These are phyloP conservation scores for Dasypus novemcinctus DNA, from an alignment of 2,113 vertebrate species.

Conservation along the genomic window DNA sequence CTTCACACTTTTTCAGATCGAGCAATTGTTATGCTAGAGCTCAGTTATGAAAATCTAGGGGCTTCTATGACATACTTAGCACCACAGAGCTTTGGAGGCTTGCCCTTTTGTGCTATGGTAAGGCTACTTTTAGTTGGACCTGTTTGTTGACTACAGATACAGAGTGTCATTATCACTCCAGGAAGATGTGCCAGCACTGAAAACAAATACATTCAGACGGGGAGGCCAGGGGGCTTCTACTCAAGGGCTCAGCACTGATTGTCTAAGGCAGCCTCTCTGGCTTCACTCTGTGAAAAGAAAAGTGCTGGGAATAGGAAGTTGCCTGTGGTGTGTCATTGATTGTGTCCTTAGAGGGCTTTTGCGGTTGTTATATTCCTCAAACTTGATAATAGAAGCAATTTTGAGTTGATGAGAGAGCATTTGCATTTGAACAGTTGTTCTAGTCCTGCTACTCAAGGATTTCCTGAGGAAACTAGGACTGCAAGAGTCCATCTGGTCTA, in stretches of 20 bases:
- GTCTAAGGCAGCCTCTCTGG: neutral
- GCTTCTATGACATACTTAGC: neutral
- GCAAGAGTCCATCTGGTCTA: slow-evolving; percentile 64
- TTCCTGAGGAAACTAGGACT: slow-evolving; percentile 65
- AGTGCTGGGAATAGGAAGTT: neutral
- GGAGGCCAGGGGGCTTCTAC: neutral
- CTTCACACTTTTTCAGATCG: neutral
- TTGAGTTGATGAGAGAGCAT: slow-evolving; percentile 69
- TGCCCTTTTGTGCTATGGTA: neutral
- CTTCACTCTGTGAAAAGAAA: neutral
- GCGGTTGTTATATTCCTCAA: slow-evolving; percentile 60
- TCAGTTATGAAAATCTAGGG: neutral
- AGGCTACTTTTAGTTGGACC: neutral
- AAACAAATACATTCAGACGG: neutral
- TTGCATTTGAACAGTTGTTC: slow-evolving; percentile 73
- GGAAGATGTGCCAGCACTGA: neutral
- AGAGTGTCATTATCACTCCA: neutral
- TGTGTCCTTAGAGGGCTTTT: slow-evolving; percentile 67
- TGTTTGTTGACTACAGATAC: neutral
- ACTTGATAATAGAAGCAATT: slow-evolving; percentile 70
- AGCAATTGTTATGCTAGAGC: neutral
- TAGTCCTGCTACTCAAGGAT: slow-evolving; percentile 68
- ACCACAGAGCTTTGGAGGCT: neutral
- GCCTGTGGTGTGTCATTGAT: slow-evolving; percentile 30
- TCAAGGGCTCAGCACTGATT: neutral